Conservation (phyloP, 2,797 vertebrate genomes). For the Octomys mimax region DNA sequence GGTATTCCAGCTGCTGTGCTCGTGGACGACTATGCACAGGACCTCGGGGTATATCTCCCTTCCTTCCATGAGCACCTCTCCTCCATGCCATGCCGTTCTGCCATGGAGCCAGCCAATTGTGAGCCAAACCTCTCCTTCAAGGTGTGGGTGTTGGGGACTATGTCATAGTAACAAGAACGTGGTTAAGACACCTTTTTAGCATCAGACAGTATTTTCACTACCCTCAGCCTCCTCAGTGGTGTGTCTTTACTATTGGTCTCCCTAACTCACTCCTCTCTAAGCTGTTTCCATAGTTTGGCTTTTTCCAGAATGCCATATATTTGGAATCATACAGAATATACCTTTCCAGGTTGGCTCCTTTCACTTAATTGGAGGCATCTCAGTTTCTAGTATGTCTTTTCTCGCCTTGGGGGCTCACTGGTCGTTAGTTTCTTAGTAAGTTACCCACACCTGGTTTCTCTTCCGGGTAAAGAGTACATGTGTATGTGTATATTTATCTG, state of each 20-base stretch:
- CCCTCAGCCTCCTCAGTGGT: background rate
- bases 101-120: background rate
- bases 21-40: background rate
- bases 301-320: background rate
- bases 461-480: background rate
- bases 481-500: background rate
- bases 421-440: background rate
- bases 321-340: background rate
- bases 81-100: background rate
- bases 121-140: background rate
- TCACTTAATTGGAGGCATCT: background rate
- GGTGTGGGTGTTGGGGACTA: background rate
- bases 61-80: background rate
- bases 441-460: background rate
- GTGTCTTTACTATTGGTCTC: background rate
- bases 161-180: background rate
- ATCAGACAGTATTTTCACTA: background rate
- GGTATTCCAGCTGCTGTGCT: background rate
- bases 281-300: background rate
- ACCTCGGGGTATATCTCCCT: background rate
- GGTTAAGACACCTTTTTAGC: background rate
- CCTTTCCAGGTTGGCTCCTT: background rate
- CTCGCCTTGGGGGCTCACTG: background rate
- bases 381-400: background rate
- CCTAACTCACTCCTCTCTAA: rapidly evolving